Base-by-base conservation (phyloP, 2,113 vertebrate genomes). In the Cricetomys ansorgei region DNA sequence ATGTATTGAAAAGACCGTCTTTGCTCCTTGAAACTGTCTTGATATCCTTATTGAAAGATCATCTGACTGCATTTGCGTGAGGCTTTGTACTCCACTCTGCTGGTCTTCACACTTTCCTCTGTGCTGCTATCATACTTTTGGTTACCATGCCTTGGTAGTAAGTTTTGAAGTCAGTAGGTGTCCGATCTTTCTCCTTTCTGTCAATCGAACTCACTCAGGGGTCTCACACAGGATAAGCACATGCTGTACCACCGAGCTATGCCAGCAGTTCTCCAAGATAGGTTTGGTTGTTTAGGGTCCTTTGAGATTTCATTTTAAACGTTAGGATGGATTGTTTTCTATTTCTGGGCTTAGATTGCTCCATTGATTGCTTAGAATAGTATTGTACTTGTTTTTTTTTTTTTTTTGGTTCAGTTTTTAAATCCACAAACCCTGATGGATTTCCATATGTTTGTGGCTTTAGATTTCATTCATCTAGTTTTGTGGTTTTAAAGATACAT, bases 401-500 rank as follows among this genome's bases (percentile, higher is more conserved):
- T 72, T 88, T 45, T 89, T 43, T 55, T 70, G 31, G 48, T 72
- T 84, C 53, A 90, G 12, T 90, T 27, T 91, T 91, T 48, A 17
- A 87, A 29, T 45, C 40, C 50, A 53, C 45, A 31, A 88, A 40
- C n/a, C 40, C 55, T 19, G 10, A 50, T 97, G 5, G 19, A 12
- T 92, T 94, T 79, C 43, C 64, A 79, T 62, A 94, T 57, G 40
- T 31, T 23, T 48, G 23, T 75, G 45, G 86, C 81, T 40, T 62
- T 64, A 88, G 57, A 69, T 64, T 96, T 97, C 31, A 90, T 67
- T 89, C 8, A 89, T 67, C 3, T 43, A 11, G 37, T 77, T 94
- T 95, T 88, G 8, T 84, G 55, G n/a, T 94, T 88, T 94, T 94
- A 29, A 75, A 16, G 72, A 27, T 84, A 62, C 48, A 21, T 95